A percentile compares a stretch with the other conserved stretches of the same genome.
Evolutionary conservation across 2,888 invertebrate species (phyloP).

Genomic region (Pogonocherus hispidulus): DNA sequence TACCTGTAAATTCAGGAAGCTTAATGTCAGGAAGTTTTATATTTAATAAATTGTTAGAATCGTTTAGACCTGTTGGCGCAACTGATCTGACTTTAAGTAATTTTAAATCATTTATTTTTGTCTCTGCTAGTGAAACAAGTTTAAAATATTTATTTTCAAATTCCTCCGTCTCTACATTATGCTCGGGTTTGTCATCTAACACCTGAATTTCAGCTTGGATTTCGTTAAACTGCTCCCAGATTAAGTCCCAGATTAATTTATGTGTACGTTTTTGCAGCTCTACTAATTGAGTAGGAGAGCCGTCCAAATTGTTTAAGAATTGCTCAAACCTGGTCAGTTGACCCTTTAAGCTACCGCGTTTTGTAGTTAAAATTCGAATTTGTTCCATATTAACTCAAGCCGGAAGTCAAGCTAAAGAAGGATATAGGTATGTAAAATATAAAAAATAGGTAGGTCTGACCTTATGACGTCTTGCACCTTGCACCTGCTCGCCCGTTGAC

Average conservation of each 20-base stretch:
- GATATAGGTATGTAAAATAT: too few relatives aligned
- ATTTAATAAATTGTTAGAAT: not conserved
- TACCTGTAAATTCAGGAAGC: not conserved
- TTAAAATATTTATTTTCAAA: not conserved
- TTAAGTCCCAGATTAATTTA: not conserved
- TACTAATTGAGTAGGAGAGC: too few relatives aligned
- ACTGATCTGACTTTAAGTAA: not conserved
- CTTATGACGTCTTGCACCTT: too few relatives aligned
- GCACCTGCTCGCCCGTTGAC: too few relatives aligned
- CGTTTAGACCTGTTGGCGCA: too few relatives aligned
- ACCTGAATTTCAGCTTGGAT: not conserved
- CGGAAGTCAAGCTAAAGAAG: too few relatives aligned
- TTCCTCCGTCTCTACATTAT: not conserved
- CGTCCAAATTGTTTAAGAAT: too few relatives aligned
- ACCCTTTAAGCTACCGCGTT: too few relatives aligned
- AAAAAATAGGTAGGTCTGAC: too few relatives aligned
- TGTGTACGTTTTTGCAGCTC: not conserved
- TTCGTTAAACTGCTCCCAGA: not conserved
- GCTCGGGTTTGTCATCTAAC: not conserved
- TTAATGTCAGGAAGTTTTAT: not conserved
- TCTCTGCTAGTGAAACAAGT: not conserved
- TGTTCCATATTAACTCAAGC: too few relatives aligned
- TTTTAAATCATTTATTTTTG: not conserved
- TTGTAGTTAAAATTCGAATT: too few relatives aligned
- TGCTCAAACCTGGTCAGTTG: too few relatives aligned